phyloP scores from a whole-genome alignment of 2,888 invertebrate species.

The Sceliomorpha sp. region DNA sequence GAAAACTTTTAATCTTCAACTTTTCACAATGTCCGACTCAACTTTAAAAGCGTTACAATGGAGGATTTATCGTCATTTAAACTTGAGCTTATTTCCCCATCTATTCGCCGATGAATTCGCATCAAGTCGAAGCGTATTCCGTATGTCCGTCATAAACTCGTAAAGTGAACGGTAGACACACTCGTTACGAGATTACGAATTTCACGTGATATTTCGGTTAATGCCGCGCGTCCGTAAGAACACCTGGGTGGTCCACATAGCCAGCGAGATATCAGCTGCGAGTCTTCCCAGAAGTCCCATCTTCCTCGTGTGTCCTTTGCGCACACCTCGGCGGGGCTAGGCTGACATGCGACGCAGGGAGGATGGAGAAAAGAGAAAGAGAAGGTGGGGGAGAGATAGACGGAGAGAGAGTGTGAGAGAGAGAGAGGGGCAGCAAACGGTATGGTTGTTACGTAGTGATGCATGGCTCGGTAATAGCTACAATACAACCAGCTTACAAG shows the following conservation, averaged over 20 bases:
- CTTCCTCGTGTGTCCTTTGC: constrained; percentile 81
- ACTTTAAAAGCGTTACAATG: no score
- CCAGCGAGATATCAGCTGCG: constrained; percentile 72
- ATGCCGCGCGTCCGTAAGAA: constrained; percentile 38
- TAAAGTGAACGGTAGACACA: constrained; percentile 5
- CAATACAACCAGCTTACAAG: constrained; percentile 79
- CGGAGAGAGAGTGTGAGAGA: constrained; percentile 26
- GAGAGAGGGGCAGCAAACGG: constrained; percentile 63
- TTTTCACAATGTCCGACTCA: no score
- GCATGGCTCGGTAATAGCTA: constrained; percentile 80
- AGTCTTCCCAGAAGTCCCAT: constrained; percentile 71
- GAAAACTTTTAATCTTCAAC: no score
- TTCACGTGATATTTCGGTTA: constrained; percentile 39
- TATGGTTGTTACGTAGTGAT: constrained; percentile 78
- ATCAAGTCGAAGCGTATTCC: no score
- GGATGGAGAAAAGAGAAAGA: constrained; percentile 43
- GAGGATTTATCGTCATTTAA: no score
- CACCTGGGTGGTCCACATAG: constrained; percentile 76
- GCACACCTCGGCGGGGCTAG: constrained; percentile 69
- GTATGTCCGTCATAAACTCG: neutral
- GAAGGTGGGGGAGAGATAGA: constrained; percentile 58
- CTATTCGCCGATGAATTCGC: no score
- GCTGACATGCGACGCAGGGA: constrained; percentile 67
- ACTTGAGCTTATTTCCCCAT: no score
- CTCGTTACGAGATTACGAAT: constrained; percentile 22